These are phyloP conservation scores for Pomacea canaliculata DNA, from an alignment of 2,888 invertebrate species.

Conservation along the genomic window DNA sequence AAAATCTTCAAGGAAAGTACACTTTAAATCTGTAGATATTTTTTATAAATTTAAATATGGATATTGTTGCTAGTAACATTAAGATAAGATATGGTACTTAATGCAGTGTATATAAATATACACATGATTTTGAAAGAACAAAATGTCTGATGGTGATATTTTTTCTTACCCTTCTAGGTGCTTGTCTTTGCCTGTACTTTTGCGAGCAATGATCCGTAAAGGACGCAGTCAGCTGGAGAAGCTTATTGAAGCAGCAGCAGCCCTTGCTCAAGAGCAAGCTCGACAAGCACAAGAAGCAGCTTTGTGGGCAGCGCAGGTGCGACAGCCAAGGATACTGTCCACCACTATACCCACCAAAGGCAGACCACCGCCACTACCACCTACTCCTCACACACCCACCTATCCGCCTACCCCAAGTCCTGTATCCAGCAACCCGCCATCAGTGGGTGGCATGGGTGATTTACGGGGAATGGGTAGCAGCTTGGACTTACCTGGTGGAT, in stretches of 20 bases:
- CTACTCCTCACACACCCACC: slow-evolving; percentile 42
- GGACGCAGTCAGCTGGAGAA: slow-evolving; percentile 55
- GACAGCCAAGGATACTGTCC: slow-evolving; percentile 29
- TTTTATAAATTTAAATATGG: no score
- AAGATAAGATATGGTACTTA: no score
- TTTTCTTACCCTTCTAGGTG: slow-evolving; percentile 71
- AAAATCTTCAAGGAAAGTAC: no score
- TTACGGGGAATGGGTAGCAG: slow-evolving; percentile 3
- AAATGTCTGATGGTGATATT: no score
- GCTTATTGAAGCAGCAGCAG: slow-evolving; percentile 38
- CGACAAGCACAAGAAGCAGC: slow-evolving; percentile 24
- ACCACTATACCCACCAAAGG: slow-evolving; percentile 33
- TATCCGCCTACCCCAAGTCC: slow-evolving; percentile 31
- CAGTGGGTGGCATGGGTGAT: slow-evolving; percentile 18
- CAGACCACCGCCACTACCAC: slow-evolving; percentile 38
- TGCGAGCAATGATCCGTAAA: slow-evolving; percentile 84
- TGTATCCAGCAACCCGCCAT: slow-evolving; percentile 21
- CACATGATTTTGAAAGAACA: no score
- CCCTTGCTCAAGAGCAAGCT: slow-evolving; percentile 28
- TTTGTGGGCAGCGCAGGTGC: slow-evolving; percentile 30
- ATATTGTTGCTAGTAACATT: no score
- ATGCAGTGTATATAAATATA: no score
- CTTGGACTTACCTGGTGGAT: slow-evolving; percentile 19
- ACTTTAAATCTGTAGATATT: no score
- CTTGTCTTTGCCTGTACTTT: slow-evolving; percentile 92